Evolutionary conservation across 1,140 invertebrate genomes (phyloP).

Genomic region (Drosophila auraria): DNA sequence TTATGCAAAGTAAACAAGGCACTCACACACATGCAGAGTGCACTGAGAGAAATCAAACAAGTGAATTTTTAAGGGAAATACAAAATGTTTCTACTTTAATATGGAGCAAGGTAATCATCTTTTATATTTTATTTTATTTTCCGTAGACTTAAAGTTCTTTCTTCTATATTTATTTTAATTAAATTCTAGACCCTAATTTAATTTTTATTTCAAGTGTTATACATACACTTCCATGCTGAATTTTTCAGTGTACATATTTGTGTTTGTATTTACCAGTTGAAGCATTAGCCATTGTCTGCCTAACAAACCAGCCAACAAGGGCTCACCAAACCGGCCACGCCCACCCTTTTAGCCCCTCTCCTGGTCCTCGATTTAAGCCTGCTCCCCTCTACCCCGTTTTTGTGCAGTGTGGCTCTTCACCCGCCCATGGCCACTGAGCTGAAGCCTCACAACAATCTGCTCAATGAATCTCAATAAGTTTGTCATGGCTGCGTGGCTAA

Average conservation of each 20-base stretch:
- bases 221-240: conserved; percentile 25
- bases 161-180: background rate
- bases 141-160: too few relatives aligned
- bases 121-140: background rate
- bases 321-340: conserved; percentile 16
- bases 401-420: conserved; percentile 11
- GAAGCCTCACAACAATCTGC: conserved; percentile 74
- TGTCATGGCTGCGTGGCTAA: conserved; percentile 53
- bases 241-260: conserved; percentile 56
- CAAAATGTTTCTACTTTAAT: background rate
- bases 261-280: conserved; percentile 75
- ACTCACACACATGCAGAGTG: background rate
- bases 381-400: background rate
- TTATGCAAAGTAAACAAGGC: conserved; percentile 78
- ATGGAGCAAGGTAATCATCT: too few relatives aligned
- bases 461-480: conserved; percentile 83
- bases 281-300: conserved; percentile 73
- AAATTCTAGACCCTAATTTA: background rate
- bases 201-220: background rate
- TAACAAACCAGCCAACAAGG: conserved; percentile 28
- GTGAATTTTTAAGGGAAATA: too few relatives aligned
- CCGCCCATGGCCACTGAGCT: conserved; percentile 42
- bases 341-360: background rate
- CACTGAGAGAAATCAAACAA: background rate
- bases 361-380: background rate